Base-by-base conservation (phyloP, 2,888 invertebrate species). In the Lasius platythorax region DNA sequence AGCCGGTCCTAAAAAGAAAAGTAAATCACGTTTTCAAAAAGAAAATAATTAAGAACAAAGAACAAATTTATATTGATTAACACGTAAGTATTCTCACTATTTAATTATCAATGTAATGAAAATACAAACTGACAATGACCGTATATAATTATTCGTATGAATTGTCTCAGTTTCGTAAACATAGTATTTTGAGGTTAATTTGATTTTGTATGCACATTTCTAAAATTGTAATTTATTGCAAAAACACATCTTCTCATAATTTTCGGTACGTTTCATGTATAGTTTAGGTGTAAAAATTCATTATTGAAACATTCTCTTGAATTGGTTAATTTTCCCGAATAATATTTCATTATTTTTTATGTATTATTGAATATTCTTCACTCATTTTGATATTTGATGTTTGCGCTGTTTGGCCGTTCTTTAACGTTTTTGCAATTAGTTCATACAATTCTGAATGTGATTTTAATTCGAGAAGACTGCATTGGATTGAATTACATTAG, bases 371-470 rank as follows among this genome's bases (percentile, higher is more conserved):
- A 63, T 63, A n/a, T 33, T 63, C 2, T 33, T 33, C 18, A 33
- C 18, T 63, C 3, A 58, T 58, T 56, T 23, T 56, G 4, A 64
- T 64, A 37, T 58, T 58, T 58, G n/a, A 64, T 37, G 64, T 64
- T 64, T 33, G 63, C 18, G 18, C 63, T 63, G 18, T 33, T 33
- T 33, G 63, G 15, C 30, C 8, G 12, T 33, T 63, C 4, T 63
- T 63, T 63, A 33, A 63, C 33, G 18, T 63, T 63, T 63, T 63
- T 61, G 63, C 18, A 23, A 23, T 23, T 23, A 23, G 23, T 23
- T 23, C 23, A 23, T 23, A 23, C 23, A 23, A 23, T 23, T 23
- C 23, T 23, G 23, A 23, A 0, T 23, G 23, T 23, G 23, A 23
- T 23, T 23, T 23, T 23, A 23, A 23, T 23, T 23, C 23, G 23